Base-by-base conservation (phyloP, 2,888 invertebrate species). In the Pristionchus mayeri region DNA sequence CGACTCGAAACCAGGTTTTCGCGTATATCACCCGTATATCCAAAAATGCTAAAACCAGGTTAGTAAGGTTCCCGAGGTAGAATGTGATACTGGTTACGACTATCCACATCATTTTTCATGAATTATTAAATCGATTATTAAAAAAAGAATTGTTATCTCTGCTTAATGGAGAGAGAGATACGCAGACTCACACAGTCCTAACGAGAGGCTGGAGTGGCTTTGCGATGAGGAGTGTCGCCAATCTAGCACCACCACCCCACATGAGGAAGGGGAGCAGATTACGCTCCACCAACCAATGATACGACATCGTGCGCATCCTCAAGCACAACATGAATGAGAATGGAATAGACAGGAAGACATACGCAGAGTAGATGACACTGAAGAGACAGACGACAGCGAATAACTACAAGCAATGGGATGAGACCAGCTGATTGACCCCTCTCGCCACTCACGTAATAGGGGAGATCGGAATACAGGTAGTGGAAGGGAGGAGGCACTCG, bases 401-500 rank as follows among this genome's bases (percentile, higher is more conserved):
- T 34, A 37, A 67, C 67, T 67, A 9, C 2, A 67, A 67, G n/a
- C n/a, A n/a, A n/a, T n/a, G n/a, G n/a, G n/a, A n/a, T n/a, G n/a
- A n/a, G n/a, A n/a, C n/a, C n/a, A n/a, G n/a, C n/a, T n/a, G n/a
- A n/a, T n/a, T n/a, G n/a, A n/a, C n/a, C 27, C 24, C 34, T 2
- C 11, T 18, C 34, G 4, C 27, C 3, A 67, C 67, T 67, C 18
- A 67, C 67, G 6, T n/a, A 34, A 21, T 67, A 11, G 30, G 67
- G 67, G 0, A 67, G 67, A 67, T 67, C 67, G 11, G 27, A 18
- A n/a, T 37, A 67, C 37, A 67, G 34, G n/a, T 67, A 67, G 37
- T 67, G 37, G 67, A 67, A 67, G 30, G 67, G 67, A 67, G 67
- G 67, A 67, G 67, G 67, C 4, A 67, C 6, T 67, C 37, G 16